Percentiles rank a stretch among this genome's conserved stretches.
phyloP scores from a whole-genome alignment of 2,888 invertebrate species.

The Keiferia lycopersicella region DNA sequence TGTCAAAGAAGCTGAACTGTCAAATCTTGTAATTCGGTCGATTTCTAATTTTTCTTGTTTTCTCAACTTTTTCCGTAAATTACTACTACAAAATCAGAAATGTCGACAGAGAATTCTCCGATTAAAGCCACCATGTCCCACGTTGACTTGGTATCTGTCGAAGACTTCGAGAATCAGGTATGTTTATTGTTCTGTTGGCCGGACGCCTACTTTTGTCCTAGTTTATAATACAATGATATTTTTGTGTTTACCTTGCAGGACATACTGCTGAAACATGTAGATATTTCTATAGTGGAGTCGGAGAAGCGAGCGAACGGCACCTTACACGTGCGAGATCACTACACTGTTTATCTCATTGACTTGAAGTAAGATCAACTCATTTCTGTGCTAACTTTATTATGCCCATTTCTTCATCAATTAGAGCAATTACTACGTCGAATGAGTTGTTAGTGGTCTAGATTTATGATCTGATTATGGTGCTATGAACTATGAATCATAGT shows the following conservation, averaged over 20 bases:
- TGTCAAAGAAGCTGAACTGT: slow-evolving; percentile 7
- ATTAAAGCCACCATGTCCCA: slow-evolving; percentile 57
- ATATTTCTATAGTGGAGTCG: slow-evolving; percentile 88
- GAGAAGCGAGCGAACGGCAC: slow-evolving; percentile 89
- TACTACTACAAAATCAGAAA: slow-evolving; percentile 36
- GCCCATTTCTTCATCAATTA: slow-evolving; percentile 43
- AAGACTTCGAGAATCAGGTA: slow-evolving; percentile 70
- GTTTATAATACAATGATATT: slow-evolving; percentile 29
- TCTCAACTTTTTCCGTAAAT: background rate
- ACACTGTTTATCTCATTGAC: slow-evolving; percentile 89
- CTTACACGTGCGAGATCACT: slow-evolving; percentile 87
- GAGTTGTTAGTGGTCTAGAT: slow-evolving; percentile 15
- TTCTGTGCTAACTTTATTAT: slow-evolving; percentile 53
- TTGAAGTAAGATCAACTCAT: slow-evolving; percentile 83
- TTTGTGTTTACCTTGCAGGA: slow-evolving; percentile 74
- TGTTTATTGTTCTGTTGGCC: slow-evolving; percentile 35
- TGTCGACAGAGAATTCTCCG: slow-evolving; percentile 63
- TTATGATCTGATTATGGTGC: slow-evolving; percentile 17
- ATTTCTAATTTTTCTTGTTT: slow-evolving; percentile 19
- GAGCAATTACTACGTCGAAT: slow-evolving; percentile 5
- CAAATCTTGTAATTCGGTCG: slow-evolving; percentile 3
- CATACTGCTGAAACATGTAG: slow-evolving; percentile 85
- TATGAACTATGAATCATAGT: slow-evolving; percentile 2
- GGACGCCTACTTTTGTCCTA: slow-evolving; percentile 56
- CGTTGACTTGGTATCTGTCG: slow-evolving; percentile 59